Conservation (phyloP, 2,113 vertebrate species). For the Bolborhynchus lineola region DNA sequence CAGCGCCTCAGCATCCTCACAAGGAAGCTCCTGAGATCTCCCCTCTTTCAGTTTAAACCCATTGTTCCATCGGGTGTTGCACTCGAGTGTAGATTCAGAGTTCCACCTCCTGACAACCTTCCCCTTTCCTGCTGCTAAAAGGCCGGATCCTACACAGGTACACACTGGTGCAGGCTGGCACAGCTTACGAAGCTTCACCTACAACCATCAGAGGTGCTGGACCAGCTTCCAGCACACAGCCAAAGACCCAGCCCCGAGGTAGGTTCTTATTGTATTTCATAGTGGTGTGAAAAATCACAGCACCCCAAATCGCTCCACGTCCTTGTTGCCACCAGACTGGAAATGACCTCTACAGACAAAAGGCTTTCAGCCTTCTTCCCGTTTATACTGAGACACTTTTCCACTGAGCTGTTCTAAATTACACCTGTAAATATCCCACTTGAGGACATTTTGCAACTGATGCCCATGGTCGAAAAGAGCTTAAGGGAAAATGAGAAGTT, state of each 20-base stretch:
- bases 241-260: accelerated
- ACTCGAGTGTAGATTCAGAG: not conserved
- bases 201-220: not conserved
- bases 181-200: not conserved
- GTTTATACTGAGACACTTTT: not conserved
- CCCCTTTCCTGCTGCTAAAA: not conserved
- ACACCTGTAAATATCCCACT: not conserved
- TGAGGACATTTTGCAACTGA: not conserved
- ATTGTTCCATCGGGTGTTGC: not conserved
- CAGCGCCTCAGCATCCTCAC: not conserved
- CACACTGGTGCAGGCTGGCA: not conserved
- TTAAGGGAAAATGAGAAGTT: constrained; percentile 4
- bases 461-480: not conserved
- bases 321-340: not conserved
- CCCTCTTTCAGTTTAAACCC: not conserved
- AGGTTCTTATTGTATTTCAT: not conserved
- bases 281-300: not conserved
- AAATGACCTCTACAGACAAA: not conserved
- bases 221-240: not conserved
- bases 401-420: not conserved
- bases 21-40: not conserved
- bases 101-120: not conserved
- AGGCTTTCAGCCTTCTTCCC: not conserved
- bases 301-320: not conserved
- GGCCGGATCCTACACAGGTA: not conserved